phyloP scores from a whole-genome alignment of 2,797 vertebrate species.

The Myotis pilosus region DNA sequence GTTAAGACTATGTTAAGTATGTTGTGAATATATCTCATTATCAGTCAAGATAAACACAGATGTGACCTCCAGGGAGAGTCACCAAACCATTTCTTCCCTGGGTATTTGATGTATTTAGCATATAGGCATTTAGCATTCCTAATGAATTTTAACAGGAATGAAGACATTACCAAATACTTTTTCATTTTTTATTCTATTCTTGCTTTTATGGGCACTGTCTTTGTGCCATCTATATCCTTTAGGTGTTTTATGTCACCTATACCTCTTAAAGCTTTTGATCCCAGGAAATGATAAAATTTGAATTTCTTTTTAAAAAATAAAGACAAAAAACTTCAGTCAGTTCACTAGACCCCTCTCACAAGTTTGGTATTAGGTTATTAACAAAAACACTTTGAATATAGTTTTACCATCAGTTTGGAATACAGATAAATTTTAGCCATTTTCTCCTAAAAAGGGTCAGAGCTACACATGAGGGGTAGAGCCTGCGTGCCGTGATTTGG shows the following conservation, averaged over 20 bases:
- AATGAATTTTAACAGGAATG: neutral
- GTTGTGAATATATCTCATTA: neutral
- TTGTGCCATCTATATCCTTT: neutral
- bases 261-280: neutral
- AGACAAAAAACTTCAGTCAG: neutral
- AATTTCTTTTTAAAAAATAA: neutral
- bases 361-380: neutral
- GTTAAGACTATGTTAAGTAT: slow-evolving; percentile 10
- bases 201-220: neutral
- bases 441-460: neutral
- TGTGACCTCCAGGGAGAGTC: neutral
- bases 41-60: slow-evolving; percentile 1
- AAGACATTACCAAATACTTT: neutral
- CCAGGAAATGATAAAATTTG: neutral
- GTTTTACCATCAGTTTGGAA: neutral
- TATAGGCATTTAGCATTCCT: neutral
- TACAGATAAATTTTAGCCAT: neutral
- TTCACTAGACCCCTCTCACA: neutral
- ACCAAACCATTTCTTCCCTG: neutral
- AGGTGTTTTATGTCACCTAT: neutral
- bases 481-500: neutral
- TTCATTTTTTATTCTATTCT: neutral
- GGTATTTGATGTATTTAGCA: neutral
- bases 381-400: neutral
- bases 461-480: neutral